Evolutionary conservation across 2,888 invertebrate genomes (phyloP), one percentile per base, ranked within the genome.

Genomic region (Amorpha juglandis): DNA sequence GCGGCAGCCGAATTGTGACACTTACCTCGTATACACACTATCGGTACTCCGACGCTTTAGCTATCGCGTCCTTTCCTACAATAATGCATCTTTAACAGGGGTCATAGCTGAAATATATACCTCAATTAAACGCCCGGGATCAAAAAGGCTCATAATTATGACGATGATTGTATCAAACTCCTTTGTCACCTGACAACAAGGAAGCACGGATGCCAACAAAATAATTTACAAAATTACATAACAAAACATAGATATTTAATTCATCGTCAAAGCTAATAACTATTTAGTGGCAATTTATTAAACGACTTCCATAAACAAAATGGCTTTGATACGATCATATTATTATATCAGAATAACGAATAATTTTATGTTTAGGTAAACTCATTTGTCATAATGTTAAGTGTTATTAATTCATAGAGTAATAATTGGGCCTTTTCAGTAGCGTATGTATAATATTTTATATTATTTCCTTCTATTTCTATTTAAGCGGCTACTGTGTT

Each of bases 201-300:
- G 11, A 45, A 19, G 19, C 6, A 11, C 38, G 35, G 55, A 38
- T 38, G 16, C 19, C 19, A 16, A 16, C 19, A 58, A 14, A 11
- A 45, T 6, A 19, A 42, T 58, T 12, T 19, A 16, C 35, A 58
- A 19, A 58, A 58, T 42, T 11, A 58, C 35, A 42, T 38, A 0
- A 33, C 14, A 58, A 42, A 19, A 7, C n/a, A 38, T 14, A 53
- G 1, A 58, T 16, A 42, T 58, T 58, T 42, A 6, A 38, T 42
- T 38, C 58, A 35, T 35, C 16, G 16, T 38, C 55, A 16, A 42
- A 53, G 33, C 33, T 53, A 53, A 42, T 42, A 58, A 16, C 38
- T 19, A 58, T 58, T 55, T 58, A 42, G 58, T 55, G 58, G 19
- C 42, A 58, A 42, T 58, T 42, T 58, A 58, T 42, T 42, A 58